Base-by-base conservation (phyloP, 2,888 invertebrate genomes). In the Pandemis heparana region DNA sequence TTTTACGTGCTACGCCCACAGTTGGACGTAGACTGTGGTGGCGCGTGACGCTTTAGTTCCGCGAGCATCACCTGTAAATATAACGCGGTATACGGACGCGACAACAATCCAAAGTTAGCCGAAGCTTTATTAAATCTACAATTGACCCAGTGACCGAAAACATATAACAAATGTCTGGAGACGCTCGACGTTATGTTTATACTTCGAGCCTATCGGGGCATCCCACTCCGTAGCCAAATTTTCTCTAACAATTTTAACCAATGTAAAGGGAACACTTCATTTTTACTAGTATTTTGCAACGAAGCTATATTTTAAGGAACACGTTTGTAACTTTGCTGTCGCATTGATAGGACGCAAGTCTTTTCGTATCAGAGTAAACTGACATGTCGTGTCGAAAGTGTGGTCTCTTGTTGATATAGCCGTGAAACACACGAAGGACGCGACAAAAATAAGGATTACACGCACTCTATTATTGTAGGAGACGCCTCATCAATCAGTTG, bases 61-160 rank as follows among this genome's bases (percentile, higher is more conserved):
- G 87, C 85, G 87, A 79, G 83, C 85, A 87, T 88, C 90, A 92
- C 90, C 91, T 90, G 90, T 87, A 89, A 87, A 89, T 90, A 89
- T 86, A 89, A 81, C 80, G 71, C 64, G 56, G 48, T 68, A n/a
- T 73, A 68, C 51, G 72, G 72, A 73, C 56, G 63, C 70, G 59
- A 23, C 65, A 9, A 53, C 18, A 23, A 8, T 23, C 23, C 41
- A 39, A 53, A 51, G 32, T 32, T 61, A 64, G 16, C 16, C 64
- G 16, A 16, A 18, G 23, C 41, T 10, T 16, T 9, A 18, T 18
- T 18, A n/a, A n/a, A 48, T 48, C n/a, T 48, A 18, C 53, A 9
- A 16, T 16, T 18, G 18, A 18, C 53, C 53, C 18, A 53, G 53
- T 53, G 53, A 53, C 53, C 53, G 9, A 53, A n/a, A 43, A 14